Evolutionary conservation across 2,888 invertebrate genomes (phyloP), one percentile per base, ranked within the genome.

Genomic region (Lamellibrachia satsuma): DNA sequence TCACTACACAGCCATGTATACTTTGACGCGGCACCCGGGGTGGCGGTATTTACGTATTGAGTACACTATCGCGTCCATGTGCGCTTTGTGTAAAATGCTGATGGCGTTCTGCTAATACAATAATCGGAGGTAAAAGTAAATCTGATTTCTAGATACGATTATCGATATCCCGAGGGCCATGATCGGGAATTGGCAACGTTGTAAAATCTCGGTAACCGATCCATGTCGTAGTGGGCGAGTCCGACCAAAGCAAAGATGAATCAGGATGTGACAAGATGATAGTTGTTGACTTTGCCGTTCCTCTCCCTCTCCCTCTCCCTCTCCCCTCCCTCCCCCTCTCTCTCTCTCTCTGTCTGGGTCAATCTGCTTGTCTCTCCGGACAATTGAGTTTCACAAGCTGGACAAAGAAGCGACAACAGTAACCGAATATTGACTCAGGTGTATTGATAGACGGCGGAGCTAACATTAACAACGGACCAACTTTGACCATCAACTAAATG

Each of bases 131-230:
- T 75, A 75, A 75, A 75, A 75, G 75, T 75, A 75, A 75, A 75
- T 75, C 75, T 75, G 75, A 75, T 75, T 75, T 75, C 75, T 15
- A 75, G 75, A 75, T 75, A 75, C 75, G 75, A 75, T 75, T 75
- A 75, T 75, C 75, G 75, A 22, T 75, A 75, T 75, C 75, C n/a
- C 75, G 75, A 75, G 75, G 75, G 22, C n/a, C n/a, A 75, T 15
- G 75, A 75, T 75, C 6, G 75, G 4, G 9, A 2, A n/a, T 75
- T 75, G 75, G 75, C 75, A 75, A 75, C 15, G 75, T 75, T 75
- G 75, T n/a, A 75, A 75, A n/a, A 75, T n/a, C 22, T 15, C 75
- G 22, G 22, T n/a, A 75, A 75, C 9, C 55, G 1, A 7, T 55
- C 2, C 55, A 15, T 75, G 22, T 15, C 15, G 57, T 75, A 75